These are phyloP conservation scores for Anser brachyrhynchus DNA, from an alignment of 2,113 vertebrate species.

Conservation along the genomic window DNA sequence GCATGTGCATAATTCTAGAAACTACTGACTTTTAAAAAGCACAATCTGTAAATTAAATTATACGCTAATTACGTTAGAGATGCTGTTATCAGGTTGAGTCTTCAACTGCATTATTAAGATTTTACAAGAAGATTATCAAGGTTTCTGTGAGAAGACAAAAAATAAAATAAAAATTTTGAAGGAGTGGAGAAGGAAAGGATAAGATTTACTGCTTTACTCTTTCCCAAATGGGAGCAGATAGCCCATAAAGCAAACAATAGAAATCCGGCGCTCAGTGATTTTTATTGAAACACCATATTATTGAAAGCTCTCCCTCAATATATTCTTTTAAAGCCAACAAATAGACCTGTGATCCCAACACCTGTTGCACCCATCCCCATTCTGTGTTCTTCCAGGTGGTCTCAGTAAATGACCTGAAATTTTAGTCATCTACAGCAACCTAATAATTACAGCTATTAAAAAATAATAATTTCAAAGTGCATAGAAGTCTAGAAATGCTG, in stretches of 20 bases:
- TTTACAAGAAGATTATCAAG: neutral
- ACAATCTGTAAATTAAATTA: neutral
- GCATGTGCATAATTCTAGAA: neutral
- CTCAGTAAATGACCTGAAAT: neutral
- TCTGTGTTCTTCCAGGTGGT: neutral
- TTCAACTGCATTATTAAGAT: neutral
- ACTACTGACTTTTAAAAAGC: neutral
- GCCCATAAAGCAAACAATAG: neutral
- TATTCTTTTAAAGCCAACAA: neutral
- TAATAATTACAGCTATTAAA: neutral
- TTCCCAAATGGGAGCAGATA: neutral
- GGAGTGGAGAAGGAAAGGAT: neutral
- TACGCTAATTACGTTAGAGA: neutral
- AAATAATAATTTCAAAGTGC: neutral
- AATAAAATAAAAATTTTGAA: neutral
- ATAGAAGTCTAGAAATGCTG: neutral
- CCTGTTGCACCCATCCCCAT: neutral
- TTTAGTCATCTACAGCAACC: neutral
- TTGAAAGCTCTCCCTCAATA: neutral
- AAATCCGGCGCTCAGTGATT: neutral
- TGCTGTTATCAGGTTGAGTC: neutral
- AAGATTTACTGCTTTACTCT: neutral
- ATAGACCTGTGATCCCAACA: neutral
- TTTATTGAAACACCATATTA: neutral
- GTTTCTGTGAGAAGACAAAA: neutral